phyloP scores from a whole-genome alignment of 37 sponge, comb jelly and placozoan species.

The Ephydatia muelleri region DNA sequence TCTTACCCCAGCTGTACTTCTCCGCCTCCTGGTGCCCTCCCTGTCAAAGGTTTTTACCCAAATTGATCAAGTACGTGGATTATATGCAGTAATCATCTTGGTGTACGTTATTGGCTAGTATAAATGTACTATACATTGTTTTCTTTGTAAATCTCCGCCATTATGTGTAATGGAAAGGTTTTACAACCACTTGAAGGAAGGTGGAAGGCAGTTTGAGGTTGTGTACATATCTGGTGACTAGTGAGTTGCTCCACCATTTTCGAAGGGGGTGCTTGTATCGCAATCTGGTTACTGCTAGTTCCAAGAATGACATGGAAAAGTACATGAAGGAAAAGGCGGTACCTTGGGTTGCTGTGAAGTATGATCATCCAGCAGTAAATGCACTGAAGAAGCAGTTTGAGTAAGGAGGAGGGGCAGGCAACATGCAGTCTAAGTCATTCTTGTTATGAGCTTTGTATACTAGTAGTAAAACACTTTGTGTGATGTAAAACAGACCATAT shows the following conservation, averaged over 20 bases:
- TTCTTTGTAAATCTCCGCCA: not conserved
- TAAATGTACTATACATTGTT: not conserved
- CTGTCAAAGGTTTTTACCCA: slow-evolving; percentile 75
- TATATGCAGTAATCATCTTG: no score
- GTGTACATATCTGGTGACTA: slow-evolving; percentile 82
- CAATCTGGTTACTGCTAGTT: slow-evolving; percentile 11
- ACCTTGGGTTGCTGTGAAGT: slow-evolving; percentile 57
- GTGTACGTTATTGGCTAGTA: no score
- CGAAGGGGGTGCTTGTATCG: not conserved
- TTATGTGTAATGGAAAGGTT: slow-evolving; percentile 40
- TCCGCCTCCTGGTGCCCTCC: slow-evolving; percentile 87
- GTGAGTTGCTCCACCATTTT: slow-evolving; percentile 39
- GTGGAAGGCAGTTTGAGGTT: slow-evolving; percentile 51
- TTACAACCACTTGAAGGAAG: slow-evolving; percentile 70
- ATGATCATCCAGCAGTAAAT: slow-evolving; percentile 32
- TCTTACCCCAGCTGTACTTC: slow-evolving; percentile 68
- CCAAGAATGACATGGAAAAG: slow-evolving; percentile 62
- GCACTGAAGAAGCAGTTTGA: slow-evolving; percentile 45
- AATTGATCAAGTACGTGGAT: slow-evolving; percentile 65
- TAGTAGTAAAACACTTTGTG: no score
- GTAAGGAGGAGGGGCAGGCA: slow-evolving; percentile 16
- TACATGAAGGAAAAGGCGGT: slow-evolving; percentile 73
- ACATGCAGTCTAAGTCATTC: no score
- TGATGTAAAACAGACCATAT: no score
- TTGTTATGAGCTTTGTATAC: no score